Evolutionary conservation across 2,888 invertebrate genomes (phyloP), one percentile per base, ranked within the genome.

Genomic region (Tanypteryx hageni): DNA sequence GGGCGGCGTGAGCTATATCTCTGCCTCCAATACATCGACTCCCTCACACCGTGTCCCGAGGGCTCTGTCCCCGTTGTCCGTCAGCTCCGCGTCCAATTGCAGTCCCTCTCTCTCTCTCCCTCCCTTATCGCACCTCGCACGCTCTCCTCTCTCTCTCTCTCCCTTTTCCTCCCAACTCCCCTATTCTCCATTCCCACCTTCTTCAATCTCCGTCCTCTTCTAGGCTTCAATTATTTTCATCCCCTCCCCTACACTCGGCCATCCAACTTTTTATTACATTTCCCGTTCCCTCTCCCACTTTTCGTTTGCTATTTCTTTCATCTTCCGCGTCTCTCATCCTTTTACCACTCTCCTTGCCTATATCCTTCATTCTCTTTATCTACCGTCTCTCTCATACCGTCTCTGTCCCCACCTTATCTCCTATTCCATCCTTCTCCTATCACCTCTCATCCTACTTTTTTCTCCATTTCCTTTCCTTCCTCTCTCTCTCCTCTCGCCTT

Each of bases 1-100:
- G 76, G 76, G 76, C 76, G 27, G 27, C 76, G 76, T 27, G 76
- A 22, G 76, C 76, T 76, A 76, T 76, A 76, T 76, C 76, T 76
- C 76, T 27, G 76, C 22, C 76, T 76, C 22, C 76, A 27, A 76
- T 27, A 76, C 76, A 76, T 76, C 10, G 76, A 76, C 76, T 76
- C 76, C 76, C 76, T 76, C 76, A 27, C 76, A 76, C 18, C 18
- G 76, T 27, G 27, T 22, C 76, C 76, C 76, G 27, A 27, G 76
- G 76, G 76, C 76, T 76, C 22, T 76, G 76, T 76, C 76, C 76
- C 76, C 76, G 76, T 76, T 76, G 76, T 27, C 68, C 18, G 68
- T 68, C 68, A 76, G 76, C 22, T 68, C 68, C 22, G 76, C 22
- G 8, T 76, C 76, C 76, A 76, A 76, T 76, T 76, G 76, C 76